Base-by-base conservation (phyloP, 1,140 invertebrate genomes). In the Tetramorium simillimum region DNA sequence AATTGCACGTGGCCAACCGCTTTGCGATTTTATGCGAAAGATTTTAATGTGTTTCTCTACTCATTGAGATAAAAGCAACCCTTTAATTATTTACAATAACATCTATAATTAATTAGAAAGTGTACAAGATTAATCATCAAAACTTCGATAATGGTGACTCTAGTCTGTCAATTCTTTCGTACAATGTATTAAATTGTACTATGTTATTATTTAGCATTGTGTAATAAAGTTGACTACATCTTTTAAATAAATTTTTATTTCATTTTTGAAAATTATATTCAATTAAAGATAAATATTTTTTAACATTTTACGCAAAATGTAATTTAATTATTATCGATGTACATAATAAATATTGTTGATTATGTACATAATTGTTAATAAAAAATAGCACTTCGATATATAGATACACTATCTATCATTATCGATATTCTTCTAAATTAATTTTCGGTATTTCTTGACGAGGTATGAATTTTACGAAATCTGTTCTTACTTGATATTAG, bases 401-500 rank as follows among this genome's bases (percentile, higher is more conserved):
- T 2, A 28, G 12, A 5, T 1, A 28, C 37, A 3, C 43, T 21
- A 10, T 12, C n/a, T 21, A 6, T 40, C 21, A 33, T 21, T 4
- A 37, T 67, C 2, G 33, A 43, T 14, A 14, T 43, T 21, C n/a
- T 69, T 43, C 7, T 56, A 7, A 3, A 21, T 56, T 7, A 56
- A 53, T 21, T 69, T 43, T 37, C n/a, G n/a, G 12, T 24, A n/a
- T 12, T 43, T 40, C 43, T 69, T 12, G 24, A 28, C 5, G 24
- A 70, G 28, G 3, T 28, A 49, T 49, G 89, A 91, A 93, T 94
- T 94, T 93, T 89, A 90, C 88, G 80, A 95, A 95, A 95, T 94
- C 93, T 94, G 92, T 92, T 94, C 92, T 92, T 88, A 86, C 78
- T 73, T 70, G 77, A 89, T 93, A 95, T 95, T 94, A 95, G 92